Evolutionary conservation across 1,140 invertebrate species (phyloP), one percentile per base, ranked within the genome.

Genomic region (Heliconius himera): DNA sequence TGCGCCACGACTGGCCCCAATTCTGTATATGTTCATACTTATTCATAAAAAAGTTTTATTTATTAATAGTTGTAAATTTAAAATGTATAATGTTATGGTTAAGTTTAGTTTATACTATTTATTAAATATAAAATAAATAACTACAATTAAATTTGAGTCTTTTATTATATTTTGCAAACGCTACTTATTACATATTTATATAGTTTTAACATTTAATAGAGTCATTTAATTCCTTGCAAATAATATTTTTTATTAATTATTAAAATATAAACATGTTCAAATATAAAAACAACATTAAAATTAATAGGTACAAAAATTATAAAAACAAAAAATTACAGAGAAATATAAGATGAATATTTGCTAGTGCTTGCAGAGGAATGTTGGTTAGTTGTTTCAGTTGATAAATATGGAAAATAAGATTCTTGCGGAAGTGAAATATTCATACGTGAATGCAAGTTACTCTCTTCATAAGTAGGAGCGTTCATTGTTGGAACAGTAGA

Each of bases 301-400:
- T 56, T 22, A 56, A 56, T 56, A 22, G 8, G 18, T 20, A 56
- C 8, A 22, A 22, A 13, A 41, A 13, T 13, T 13, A 16, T 8
- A 22, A 70, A 16, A n/a, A 76, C n/a, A 13, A 70, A 9, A 66
- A 66, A 70, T 87, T 89, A 93, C 70, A 93, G 83, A 78, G 89
- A 81, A 78, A 93, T 91, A 73, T 91, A 93, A 5, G 91, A 90
- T 9, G 90, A 91, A 83, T 86, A 91, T 78, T 91, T 92, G 76
- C 72, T 89, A 49, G 80, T 80, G 11, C 84, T 38, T 9, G 87
- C 41, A 46, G 86, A 79, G 16, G 83, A 41, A 54, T 83, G 78
- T 74, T 89, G 89, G 86, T 73, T 89, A 74, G 86, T 76, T n/a
- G 86, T 74, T 41, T 93, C 91, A 38, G 88, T 56, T 13, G 87